Evolutionary conservation across 1,140 invertebrate genomes (phyloP).

Genomic region (Penaeus japonicus): DNA sequence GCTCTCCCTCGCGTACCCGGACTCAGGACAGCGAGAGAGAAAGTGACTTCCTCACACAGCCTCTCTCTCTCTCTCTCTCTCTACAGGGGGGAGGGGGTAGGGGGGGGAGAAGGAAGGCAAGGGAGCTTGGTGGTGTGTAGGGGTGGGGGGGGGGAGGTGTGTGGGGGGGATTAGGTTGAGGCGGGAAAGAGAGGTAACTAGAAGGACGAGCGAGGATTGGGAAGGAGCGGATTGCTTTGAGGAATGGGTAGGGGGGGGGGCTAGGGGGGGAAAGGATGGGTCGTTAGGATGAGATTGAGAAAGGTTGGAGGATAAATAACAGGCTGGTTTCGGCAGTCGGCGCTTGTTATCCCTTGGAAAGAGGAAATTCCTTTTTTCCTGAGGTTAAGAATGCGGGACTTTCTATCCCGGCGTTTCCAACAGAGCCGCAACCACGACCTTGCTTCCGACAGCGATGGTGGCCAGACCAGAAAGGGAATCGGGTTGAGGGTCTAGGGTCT

Average conservation of each 20-base stretch:
- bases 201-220: background rate
- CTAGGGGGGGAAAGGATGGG: background rate
- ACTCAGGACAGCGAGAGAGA: slow-evolving; percentile 29
- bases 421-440: too few species aligned
- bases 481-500: too few species aligned
- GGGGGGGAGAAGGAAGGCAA: background rate
- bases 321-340: background rate
- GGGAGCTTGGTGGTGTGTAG: background rate
- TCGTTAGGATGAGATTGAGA: background rate
- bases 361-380: too few species aligned
- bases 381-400: too few species aligned
- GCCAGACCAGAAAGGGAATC: too few species aligned
- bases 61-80: too few species aligned
- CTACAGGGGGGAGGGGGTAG: background rate
- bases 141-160: background rate
- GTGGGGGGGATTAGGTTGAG: background rate
- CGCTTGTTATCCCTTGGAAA: too few species aligned
- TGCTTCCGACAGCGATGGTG: too few species aligned
- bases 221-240: background rate
- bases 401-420: too few species aligned
- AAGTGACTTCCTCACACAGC: background rate
- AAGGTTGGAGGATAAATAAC: background rate
- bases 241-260: too few species aligned
- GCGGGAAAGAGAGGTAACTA: too few species aligned
- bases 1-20: background rate